phyloP scores from a whole-genome alignment of 2,888 invertebrate genomes.

The Nemoura dubitans region DNA sequence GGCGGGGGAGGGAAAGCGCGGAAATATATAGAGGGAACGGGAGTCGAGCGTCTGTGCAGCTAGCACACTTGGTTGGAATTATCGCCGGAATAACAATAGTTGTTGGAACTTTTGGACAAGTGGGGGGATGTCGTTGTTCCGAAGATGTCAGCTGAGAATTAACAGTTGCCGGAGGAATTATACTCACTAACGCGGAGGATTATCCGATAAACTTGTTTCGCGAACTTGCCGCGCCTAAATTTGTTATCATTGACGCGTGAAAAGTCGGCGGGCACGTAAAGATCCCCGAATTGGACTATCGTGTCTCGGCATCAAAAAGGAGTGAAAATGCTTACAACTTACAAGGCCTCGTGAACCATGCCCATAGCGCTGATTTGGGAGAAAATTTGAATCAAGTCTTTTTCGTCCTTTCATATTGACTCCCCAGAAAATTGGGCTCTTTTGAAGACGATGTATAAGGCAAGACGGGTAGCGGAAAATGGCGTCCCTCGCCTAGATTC shows the following conservation, averaged over 20 bases:
- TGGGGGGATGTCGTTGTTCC: neutral
- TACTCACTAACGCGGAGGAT: neutral
- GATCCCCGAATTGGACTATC: neutral
- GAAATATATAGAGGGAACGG: constrained; percentile 15
- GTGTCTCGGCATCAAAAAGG: neutral
- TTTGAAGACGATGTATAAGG: neutral
- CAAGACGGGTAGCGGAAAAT: neutral
- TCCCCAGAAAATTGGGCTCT: neutral
- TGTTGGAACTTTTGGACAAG: constrained; percentile 25
- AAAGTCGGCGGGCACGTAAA: neutral
- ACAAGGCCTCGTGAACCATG: neutral
- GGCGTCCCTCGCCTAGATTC: neutral
- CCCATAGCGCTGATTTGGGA: neutral
- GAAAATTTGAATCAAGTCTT: constrained; percentile 12
- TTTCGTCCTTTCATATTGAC: neutral
- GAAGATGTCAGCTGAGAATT: neutral
- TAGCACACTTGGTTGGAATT: constrained; percentile 46
- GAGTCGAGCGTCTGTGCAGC: neutral
- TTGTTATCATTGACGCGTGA: neutral
- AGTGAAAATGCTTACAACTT: neutral
- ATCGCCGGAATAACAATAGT: constrained; percentile 35
- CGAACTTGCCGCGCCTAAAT: neutral
- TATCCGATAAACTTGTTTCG: neutral
- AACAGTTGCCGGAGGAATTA: neutral
- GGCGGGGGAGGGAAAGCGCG: constrained; percentile 20